Percentiles rank a stretch among this genome's conserved stretches.
These are phyloP conservation scores for Cyprinodon variegatus DNA, from an alignment of 2,113 vertebrate species.

Conservation along the genomic window DNA sequence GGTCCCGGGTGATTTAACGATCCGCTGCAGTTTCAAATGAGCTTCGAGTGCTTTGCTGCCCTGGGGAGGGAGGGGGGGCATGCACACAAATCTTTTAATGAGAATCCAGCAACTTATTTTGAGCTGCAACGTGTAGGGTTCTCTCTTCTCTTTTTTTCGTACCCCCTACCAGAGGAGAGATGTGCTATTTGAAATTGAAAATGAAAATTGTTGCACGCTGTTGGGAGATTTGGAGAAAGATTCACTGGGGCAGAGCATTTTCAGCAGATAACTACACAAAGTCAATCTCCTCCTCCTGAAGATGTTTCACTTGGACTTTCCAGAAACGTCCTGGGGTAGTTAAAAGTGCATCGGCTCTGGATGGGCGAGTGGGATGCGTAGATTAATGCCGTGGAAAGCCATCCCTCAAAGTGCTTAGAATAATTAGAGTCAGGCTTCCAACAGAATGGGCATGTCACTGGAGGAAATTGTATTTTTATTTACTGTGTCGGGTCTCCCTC, in stretches of 20 bases:
- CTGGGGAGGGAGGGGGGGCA: slow-evolving; percentile 44
- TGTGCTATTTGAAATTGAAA: slow-evolving; percentile 51
- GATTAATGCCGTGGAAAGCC: slow-evolving; percentile 74
- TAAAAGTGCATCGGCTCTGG: slow-evolving; percentile 70
- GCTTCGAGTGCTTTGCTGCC: slow-evolving; percentile 59
- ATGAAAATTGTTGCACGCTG: slow-evolving; percentile 57
- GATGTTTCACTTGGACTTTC: slow-evolving; percentile 54
- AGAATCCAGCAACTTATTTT: slow-evolving; percentile 52
- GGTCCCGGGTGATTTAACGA: slow-evolving; percentile 67
- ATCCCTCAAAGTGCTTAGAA: slow-evolving; percentile 68
- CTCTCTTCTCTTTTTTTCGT: slow-evolving; percentile 14
- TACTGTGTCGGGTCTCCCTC: slow-evolving; percentile 71
- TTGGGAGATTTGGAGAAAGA: slow-evolving; percentile 64
- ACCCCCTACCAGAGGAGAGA: slow-evolving; percentile 2
- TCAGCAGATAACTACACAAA: slow-evolving; percentile 56
- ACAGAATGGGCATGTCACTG: slow-evolving; percentile 75
- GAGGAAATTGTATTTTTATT: slow-evolving; percentile 80
- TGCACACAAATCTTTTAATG: slow-evolving; percentile 46
- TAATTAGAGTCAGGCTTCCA: slow-evolving; percentile 76
- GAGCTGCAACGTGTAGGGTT: slow-evolving; percentile 4
- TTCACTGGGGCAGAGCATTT: slow-evolving; percentile 48
- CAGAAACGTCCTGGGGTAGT: slow-evolving; percentile 64
- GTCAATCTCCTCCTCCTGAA: slow-evolving; percentile 57
- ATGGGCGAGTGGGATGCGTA: slow-evolving; percentile 65
- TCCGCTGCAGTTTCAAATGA: slow-evolving; percentile 66